Evolutionary conservation across 2,797 vertebrate species (phyloP).

Genomic region (Bradypodion ventrale): DNA sequence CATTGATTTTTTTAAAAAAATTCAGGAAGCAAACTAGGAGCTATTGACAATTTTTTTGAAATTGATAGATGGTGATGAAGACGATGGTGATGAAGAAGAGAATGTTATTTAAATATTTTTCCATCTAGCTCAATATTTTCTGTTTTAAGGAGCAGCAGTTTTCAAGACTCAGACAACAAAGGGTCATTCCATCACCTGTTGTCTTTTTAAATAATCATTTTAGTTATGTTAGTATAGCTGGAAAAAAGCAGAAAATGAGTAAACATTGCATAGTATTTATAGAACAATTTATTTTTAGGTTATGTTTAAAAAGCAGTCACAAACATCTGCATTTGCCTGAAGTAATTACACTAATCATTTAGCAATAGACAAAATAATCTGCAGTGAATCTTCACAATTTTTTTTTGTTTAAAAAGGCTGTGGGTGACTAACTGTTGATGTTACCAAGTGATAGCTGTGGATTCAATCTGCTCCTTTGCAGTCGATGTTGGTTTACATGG

Average conservation of each 20-base stretch:
- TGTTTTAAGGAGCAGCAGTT: neutral
- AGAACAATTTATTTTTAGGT: constrained; percentile 48
- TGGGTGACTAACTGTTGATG: constrained; percentile 39
- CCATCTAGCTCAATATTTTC: neutral
- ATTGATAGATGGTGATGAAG: too few species aligned
- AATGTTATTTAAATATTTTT: neutral
- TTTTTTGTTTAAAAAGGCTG: constrained; percentile 10
- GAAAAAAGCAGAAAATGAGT: constrained; percentile 55
- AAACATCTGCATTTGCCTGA: constrained; percentile 8
- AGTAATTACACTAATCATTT: constrained; percentile 59
- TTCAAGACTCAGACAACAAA: neutral
- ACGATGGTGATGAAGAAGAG: too few species aligned
- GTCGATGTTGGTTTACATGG: fast-evolving
- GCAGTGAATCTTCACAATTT: constrained; percentile 20
- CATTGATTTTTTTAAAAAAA: too few species aligned
- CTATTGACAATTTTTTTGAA: too few species aligned
- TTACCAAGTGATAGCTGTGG: neutral
- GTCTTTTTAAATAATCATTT: neutral
- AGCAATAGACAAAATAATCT: constrained; percentile 39
- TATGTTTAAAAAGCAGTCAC: constrained; percentile 27
- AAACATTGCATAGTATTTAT: constrained; percentile 41
- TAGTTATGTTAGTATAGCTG: constrained; percentile 35
- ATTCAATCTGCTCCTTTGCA: neutral
- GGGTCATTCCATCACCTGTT: neutral
- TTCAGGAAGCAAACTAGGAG: too few species aligned